A percentile compares a stretch with the other conserved stretches of the same genome.
Conservation (phyloP, 1,140 invertebrate genomes). For the Choristoneura fumiferana region DNA sequence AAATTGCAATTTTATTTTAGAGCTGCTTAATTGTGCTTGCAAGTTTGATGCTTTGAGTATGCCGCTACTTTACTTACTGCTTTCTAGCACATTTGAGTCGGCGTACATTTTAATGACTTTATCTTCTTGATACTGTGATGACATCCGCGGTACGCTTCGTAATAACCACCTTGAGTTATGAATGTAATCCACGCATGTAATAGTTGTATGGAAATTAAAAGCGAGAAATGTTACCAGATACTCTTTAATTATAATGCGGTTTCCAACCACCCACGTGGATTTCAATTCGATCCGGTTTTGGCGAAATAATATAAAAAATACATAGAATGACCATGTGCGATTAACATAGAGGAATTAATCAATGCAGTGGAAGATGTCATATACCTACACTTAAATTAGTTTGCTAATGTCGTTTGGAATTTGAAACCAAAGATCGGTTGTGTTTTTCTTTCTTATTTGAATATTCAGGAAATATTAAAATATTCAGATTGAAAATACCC, state of each 20-base stretch:
- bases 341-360: no score
- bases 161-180: slow-evolving; percentile 39
- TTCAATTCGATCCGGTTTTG: slow-evolving; percentile 22
- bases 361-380: no score
- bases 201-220: slow-evolving; percentile 51
- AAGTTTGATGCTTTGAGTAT: slow-evolving; percentile 51
- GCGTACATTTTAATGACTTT: slow-evolving; percentile 47
- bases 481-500: no score
- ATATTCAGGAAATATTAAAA: no score
- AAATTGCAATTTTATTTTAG: slow-evolving; percentile 62
- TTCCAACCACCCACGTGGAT: slow-evolving; percentile 42
- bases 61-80: not conserved
- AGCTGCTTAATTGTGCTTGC: slow-evolving; percentile 51
- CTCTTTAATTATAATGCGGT: slow-evolving; percentile 42
- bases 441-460: no score
- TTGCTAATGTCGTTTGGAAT: no score
- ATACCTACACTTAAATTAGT: no score
- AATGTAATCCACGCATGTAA: slow-evolving; percentile 51
- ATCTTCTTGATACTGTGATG: slow-evolving; percentile 36
- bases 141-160: slow-evolving; percentile 28
- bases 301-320: not conserved
- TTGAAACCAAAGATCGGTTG: no score
- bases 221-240: slow-evolving; percentile 48
- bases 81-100: not conserved
- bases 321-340: not conserved